phyloP scores from a whole-genome alignment of 2,888 invertebrate species.

The Heliconius cydno region DNA sequence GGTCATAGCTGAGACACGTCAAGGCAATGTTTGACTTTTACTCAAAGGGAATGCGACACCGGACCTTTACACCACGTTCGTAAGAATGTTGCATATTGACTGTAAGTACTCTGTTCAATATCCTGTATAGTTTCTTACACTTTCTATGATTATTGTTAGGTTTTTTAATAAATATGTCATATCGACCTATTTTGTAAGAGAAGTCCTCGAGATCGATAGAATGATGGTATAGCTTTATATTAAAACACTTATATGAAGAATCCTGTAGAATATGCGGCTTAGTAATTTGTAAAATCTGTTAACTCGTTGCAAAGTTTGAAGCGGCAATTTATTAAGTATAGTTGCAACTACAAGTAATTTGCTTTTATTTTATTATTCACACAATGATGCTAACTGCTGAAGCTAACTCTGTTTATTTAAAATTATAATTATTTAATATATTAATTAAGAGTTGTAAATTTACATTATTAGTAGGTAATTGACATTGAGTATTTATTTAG shows the following conservation, averaged over 20 bases:
- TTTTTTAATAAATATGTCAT: not conserved
- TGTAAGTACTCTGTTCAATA: conserved; percentile 17
- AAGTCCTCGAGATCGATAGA: conserved; percentile 48
- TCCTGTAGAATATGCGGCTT: conserved; percentile 52
- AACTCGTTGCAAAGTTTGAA: conserved; percentile 56
- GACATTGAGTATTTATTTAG: not conserved
- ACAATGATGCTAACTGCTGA: conserved; percentile 35
- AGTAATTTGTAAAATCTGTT: conserved; percentile 60
- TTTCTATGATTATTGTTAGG: not conserved
- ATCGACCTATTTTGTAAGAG: conserved; percentile 45
- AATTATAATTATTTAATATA: conserved; percentile 24
- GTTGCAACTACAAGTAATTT: conserved; percentile 44
- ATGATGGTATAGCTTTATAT: conserved; percentile 53
- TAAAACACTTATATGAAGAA: conserved; percentile 54
- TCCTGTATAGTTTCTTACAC: not conserved
- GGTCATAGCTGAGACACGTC: conserved; percentile 47
- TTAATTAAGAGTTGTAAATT: not conserved
- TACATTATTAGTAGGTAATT: not conserved
- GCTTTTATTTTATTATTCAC: conserved; percentile 44
- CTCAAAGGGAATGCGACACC: conserved; percentile 53
- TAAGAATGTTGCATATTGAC: conserved; percentile 41
- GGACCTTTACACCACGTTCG: conserved; percentile 44
- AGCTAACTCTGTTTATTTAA: conserved; percentile 30
- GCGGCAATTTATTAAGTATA: conserved; percentile 56
- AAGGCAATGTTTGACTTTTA: conserved; percentile 53